Percentiles rank a stretch among this genome's conserved stretches.
These are phyloP conservation scores for Phalacrocorax brasilianus DNA, from an alignment of 2,113 vertebrate species.

Conservation along the genomic window DNA sequence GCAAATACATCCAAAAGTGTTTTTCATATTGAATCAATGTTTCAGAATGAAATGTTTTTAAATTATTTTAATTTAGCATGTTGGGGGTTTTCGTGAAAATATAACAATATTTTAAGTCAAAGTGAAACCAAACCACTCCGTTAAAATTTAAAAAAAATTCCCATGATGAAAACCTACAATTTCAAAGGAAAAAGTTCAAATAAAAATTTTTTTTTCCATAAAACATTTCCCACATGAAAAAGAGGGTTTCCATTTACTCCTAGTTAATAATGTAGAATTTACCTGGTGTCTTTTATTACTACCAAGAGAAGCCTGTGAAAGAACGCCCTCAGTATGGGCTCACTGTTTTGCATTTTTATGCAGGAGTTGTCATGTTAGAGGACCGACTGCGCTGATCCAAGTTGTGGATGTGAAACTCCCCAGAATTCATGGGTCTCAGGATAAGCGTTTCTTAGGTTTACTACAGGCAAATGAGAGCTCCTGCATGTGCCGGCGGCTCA, in stretches of 20 bases:
- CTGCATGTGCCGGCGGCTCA: background rate
- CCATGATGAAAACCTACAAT: background rate
- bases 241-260: background rate
- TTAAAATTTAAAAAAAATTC: background rate
- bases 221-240: background rate
- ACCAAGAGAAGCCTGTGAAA: background rate
- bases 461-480: background rate
- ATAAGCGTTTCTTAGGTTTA: background rate
- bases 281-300: background rate
- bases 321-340: background rate
- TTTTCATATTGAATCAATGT: background rate
- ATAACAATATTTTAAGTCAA: background rate
- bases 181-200: background rate
- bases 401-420: background rate
- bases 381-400: accelerated
- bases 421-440: background rate
- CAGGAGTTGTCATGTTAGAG: accelerated
- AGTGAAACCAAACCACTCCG: background rate
- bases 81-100: background rate
- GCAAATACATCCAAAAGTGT: background rate
- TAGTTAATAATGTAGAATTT: background rate
- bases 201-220: background rate
- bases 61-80: background rate
- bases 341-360: background rate
- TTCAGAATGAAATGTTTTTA: background rate